Evolutionary conservation across 2,797 vertebrate species (phyloP).

Genomic region (Sebastes diploproa): DNA sequence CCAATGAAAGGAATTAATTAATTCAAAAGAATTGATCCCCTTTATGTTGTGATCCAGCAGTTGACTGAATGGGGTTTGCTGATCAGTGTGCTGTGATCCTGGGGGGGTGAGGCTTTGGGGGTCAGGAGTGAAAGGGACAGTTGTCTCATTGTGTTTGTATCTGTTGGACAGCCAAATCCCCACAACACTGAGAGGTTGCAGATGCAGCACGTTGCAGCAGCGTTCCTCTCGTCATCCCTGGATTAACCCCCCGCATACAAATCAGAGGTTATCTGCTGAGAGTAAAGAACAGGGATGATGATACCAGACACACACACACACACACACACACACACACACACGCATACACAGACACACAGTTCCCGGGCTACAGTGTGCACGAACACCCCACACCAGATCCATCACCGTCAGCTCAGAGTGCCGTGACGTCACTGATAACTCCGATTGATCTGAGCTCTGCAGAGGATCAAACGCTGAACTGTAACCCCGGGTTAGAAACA

Average conservation of each 20-base stretch:
- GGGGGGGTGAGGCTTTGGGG: constrained; percentile 1
- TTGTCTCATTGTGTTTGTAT: constrained; percentile 67
- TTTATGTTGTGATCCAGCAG: constrained; percentile 57
- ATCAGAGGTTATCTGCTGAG: constrained; percentile 55
- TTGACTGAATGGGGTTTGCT: constrained; percentile 46
- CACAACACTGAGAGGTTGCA: constrained; percentile 42
- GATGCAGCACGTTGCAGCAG: constrained; percentile 47
- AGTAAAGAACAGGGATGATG: constrained; percentile 39
- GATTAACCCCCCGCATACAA: constrained; percentile 55
- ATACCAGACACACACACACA: constrained; percentile 32
- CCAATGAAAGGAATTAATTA: constrained; percentile 30
- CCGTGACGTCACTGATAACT: constrained; percentile 42
- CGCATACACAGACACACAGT: neutral
- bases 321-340: constrained; percentile 2
- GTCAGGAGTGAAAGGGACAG: constrained; percentile 56
- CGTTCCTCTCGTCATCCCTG: constrained; percentile 24
- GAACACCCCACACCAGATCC: constrained; percentile 13
- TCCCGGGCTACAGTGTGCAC: constrained; percentile 2
- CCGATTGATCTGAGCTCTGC: constrained; percentile 41
- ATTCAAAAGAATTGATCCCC: constrained; percentile 53
- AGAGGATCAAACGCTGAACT: constrained; percentile 34
- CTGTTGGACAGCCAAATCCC: constrained; percentile 40
- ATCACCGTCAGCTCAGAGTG: constrained; percentile 24
- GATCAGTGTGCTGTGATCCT: constrained; percentile 56
- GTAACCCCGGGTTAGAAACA: neutral